Evolutionary conservation across 2,113 vertebrate species (phyloP).

Genomic region (Grammomys dolichurus): DNA sequence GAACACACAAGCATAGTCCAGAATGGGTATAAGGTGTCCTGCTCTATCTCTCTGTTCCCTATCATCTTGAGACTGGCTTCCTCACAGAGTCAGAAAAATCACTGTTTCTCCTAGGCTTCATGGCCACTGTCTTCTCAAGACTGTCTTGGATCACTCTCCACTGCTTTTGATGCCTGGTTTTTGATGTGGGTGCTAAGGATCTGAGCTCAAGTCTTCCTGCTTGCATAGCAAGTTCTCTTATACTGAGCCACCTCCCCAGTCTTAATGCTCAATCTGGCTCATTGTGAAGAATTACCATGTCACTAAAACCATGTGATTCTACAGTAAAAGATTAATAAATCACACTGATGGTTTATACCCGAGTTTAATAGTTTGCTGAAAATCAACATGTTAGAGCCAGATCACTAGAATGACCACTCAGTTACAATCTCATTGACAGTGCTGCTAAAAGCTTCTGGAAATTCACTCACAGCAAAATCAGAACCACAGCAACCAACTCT

Average conservation of each 20-base stretch:
- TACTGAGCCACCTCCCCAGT: background rate
- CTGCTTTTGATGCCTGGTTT: background rate
- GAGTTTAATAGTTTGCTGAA: background rate
- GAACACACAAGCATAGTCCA: background rate
- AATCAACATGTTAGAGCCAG: background rate
- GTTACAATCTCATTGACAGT: background rate
- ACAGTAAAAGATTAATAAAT: background rate
- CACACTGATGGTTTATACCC: background rate
- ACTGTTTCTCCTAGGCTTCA: background rate
- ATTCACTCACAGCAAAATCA: background rate
- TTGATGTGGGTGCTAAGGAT: background rate
- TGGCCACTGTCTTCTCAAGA: background rate
- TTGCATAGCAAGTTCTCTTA: background rate
- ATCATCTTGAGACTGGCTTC: background rate
- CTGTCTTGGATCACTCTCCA: no score
- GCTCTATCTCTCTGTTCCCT: no score
- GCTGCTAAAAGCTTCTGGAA: background rate
- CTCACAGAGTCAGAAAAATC: background rate
- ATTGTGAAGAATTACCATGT: fast-evolving
- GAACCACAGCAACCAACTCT: background rate
- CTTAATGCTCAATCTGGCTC: background rate
- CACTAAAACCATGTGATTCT: fast-evolving
- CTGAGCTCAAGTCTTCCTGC: background rate
- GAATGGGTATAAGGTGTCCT: background rate
- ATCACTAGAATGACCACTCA: background rate